Percentiles rank a stretch among this genome's conserved stretches.
Conservation (phyloP, 2,888 invertebrate species). For the Andrena chrysosceles region DNA sequence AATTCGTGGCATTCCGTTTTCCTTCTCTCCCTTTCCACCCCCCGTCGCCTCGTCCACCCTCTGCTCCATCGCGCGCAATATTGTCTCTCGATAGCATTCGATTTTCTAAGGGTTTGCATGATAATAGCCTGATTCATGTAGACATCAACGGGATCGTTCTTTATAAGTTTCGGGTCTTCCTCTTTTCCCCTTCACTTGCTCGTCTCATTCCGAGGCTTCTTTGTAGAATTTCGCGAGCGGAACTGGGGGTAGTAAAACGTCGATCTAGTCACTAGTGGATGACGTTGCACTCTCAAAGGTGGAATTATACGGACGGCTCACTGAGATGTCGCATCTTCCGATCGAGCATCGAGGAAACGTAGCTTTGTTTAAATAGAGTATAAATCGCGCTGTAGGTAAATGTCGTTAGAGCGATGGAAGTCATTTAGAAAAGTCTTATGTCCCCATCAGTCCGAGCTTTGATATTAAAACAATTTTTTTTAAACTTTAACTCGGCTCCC, state of each 20-base stretch:
- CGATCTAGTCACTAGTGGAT: conserved; percentile 32
- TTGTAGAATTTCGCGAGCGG: conserved; percentile 7
- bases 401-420: conserved; percentile 11
- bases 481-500: too few species aligned
- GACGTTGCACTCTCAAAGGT: conserved; percentile 13
- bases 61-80: conserved; percentile 30
- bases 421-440: neutral
- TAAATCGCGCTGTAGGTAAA: neutral
- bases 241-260: conserved; percentile 23
- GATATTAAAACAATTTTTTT: too few species aligned
- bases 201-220: neutral
- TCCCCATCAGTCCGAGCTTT: too few species aligned
- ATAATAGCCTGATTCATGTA: conserved; percentile 52
- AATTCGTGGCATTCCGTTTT: conserved; percentile 71
- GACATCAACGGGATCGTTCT: conserved; percentile 45
- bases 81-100: conserved; percentile 42
- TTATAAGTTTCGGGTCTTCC: conserved; percentile 23
- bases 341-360: neutral
- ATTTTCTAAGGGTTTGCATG: conserved; percentile 34
- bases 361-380: neutral
- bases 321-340: neutral
- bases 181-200: neutral
- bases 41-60: neutral
- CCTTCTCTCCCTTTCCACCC: conserved; percentile 38
- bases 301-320: conserved; percentile 17